Evolutionary conservation across 2,888 invertebrate genomes (phyloP).

Genomic region (Cybosia mesomella): DNA sequence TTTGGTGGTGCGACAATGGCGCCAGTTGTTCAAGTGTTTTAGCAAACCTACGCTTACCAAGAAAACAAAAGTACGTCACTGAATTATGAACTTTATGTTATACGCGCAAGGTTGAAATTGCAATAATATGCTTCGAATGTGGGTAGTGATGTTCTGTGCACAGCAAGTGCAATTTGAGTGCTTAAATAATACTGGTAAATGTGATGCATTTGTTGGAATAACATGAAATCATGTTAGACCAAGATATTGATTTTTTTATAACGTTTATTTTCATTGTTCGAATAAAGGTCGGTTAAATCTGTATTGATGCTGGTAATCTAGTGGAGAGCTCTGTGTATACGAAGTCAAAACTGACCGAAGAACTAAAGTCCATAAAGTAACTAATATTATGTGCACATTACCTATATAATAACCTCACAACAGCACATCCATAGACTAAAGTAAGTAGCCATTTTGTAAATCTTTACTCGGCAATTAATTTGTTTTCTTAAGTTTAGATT

Average conservation of each 20-base stretch:
- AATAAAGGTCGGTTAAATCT: background rate
- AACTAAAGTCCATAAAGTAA: background rate
- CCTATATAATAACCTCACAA: too few species aligned
- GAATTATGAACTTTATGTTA: conserved; percentile 32
- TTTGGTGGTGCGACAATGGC: conserved; percentile 74
- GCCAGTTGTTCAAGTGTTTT: conserved; percentile 82
- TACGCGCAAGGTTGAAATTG: conserved; percentile 41
- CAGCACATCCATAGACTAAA: too few species aligned
- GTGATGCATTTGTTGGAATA: conserved; percentile 79
- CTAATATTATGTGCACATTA: too few species aligned
- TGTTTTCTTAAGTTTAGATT: background rate
- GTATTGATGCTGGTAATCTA: background rate
- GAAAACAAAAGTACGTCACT: conserved; percentile 32
- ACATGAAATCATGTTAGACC: conserved; percentile 66
- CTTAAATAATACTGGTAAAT: conserved; percentile 76
- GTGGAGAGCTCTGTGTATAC: background rate
- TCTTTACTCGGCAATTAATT: background rate
- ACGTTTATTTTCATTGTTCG: background rate
- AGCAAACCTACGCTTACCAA: conserved; percentile 63
- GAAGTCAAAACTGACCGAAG: background rate
- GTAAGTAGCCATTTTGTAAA: too few species aligned
- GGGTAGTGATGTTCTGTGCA: conserved; percentile 51
- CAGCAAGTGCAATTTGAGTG: conserved; percentile 75
- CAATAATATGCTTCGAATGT: conserved; percentile 28
- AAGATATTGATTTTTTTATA: conserved; percentile 36